Base-by-base conservation (phyloP, 2,113 vertebrate species). In the Zapus hudsonius region DNA sequence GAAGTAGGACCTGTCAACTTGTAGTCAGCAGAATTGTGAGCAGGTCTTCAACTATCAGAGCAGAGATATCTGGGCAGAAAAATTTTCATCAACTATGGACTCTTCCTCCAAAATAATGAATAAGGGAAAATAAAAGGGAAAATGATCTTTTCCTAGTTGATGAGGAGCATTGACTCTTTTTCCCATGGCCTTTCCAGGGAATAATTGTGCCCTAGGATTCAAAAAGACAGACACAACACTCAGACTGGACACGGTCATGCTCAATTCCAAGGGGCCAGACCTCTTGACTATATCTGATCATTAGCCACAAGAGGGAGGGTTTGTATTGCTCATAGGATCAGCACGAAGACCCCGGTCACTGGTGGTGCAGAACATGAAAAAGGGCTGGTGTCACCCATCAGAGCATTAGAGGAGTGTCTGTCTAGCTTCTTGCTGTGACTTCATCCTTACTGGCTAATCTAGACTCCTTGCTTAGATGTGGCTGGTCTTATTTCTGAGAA, bases 391-490 rank as follows among this genome's bases (percentile, higher is more conserved):
- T 38, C 7, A 55, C 6, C 66, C 19, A 13, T n/a, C 0, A 11
- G 13, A 79, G 11, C 2, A 16, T 0, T 23, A 3, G 6, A 19
- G 19, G 7, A 72, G 64, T 61, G 7, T 36, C 8, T 29, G 0
- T 67, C 13, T 3, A 33, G 7, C 17, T 66, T 20, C 27, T 23
- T 19, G 15, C 33, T 74, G 74, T 47, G 61, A 79, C 31, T 86
- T 36, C 10, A 0, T 23, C 38, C 13, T 69, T 44, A 27, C 0
- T 1, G 33, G 16, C 44, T 42, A 36, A 7, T 47, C 40, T 20
- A 11, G 70, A 85, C 2, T n/a, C 27, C 20, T 64, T 25, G 5
- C 16, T 12, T 40, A 12, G 22, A 69, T n/a, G 15, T 70, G 13
- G 20, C 9, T 52, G 72, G 40, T 44, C 76, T 40, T 84, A 15